Conservation (phyloP, 2,888 invertebrate genomes). For the Drosophila siamana region DNA sequence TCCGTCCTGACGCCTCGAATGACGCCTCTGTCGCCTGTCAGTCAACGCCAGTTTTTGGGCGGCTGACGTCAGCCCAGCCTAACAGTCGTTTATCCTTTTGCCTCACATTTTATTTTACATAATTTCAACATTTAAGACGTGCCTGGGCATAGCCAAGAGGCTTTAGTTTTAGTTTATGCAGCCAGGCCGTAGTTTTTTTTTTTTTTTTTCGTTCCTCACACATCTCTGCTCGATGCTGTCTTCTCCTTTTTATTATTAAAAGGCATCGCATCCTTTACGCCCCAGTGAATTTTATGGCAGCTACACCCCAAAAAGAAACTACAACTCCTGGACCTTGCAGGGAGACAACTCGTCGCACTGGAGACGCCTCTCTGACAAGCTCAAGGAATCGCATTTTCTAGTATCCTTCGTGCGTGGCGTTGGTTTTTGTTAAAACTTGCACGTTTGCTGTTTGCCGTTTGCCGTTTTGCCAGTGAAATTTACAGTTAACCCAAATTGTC, state of each 20-base stretch:
- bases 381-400: slow-evolving; percentile 53
- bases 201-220: background rate
- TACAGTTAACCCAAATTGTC: slow-evolving; percentile 80
- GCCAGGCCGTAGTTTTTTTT: slow-evolving; percentile 54
- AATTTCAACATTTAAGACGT: slow-evolving; percentile 82
- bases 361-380: slow-evolving; percentile 6
- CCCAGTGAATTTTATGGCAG: slow-evolving; percentile 76
- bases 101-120: slow-evolving; percentile 79
- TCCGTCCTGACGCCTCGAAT: slow-evolving; percentile 59
- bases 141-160: slow-evolving; percentile 78
- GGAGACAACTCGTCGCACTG: too few species aligned
- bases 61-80: slow-evolving; percentile 80
- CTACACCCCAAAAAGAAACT: slow-evolving; percentile 15
- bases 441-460: slow-evolving; percentile 55
- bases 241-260: slow-evolving; percentile 63
- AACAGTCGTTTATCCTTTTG: slow-evolving; percentile 62
- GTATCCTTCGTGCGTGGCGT: background rate
- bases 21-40: slow-evolving; percentile 41
- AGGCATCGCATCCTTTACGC: slow-evolving; percentile 80
- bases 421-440: slow-evolving; percentile 76
- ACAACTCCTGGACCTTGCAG: slow-evolving; percentile 8
- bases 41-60: slow-evolving; percentile 34
- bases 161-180: slow-evolving; percentile 81
- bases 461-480: slow-evolving; percentile 65
- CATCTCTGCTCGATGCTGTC: background rate